A percentile compares a stretch with the other conserved stretches of the same genome.
Conservation (phyloP, 2,113 vertebrate genomes). For the Grus americana region DNA sequence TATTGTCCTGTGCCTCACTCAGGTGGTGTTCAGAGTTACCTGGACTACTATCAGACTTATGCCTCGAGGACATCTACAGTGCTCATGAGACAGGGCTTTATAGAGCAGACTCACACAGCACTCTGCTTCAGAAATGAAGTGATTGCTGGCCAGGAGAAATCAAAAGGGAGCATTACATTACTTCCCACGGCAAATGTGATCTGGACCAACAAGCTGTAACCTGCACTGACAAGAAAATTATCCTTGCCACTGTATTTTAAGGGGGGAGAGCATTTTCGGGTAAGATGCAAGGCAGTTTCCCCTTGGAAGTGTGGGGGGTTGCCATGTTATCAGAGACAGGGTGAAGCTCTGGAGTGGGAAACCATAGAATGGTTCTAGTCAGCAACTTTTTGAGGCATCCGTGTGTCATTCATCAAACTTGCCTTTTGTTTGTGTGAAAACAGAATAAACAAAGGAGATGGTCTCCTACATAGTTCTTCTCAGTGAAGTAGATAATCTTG, state of each 20-base stretch:
- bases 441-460: constrained; percentile 42
- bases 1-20: constrained; percentile 14
- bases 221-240: constrained; percentile 29
- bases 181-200: constrained; percentile 28
- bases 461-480: constrained; percentile 3
- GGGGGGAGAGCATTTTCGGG: neutral
- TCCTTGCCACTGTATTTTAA: neutral
- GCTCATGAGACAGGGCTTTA: constrained; percentile 39
- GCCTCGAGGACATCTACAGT: constrained; percentile 35
- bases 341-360: neutral
- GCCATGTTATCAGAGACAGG: neutral
- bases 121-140: constrained; percentile 36
- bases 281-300: neutral
- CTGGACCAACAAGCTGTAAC: constrained; percentile 36
- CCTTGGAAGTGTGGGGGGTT: neutral
- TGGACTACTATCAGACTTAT: constrained; percentile 24
- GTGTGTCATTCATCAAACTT: constrained; percentile 17
- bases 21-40: constrained; percentile 18
- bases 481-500: constrained; percentile 34
- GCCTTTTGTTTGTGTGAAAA: constrained; percentile 42
- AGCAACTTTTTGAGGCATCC: constrained; percentile 21
- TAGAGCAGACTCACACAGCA: constrained; percentile 24
- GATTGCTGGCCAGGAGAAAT: constrained; percentile 38
- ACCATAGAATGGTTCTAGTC: neutral
- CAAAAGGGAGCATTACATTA: constrained; percentile 48